Evolutionary conservation across 2,797 vertebrate species (phyloP).

Genomic region (Apogon hyalosoma): DNA sequence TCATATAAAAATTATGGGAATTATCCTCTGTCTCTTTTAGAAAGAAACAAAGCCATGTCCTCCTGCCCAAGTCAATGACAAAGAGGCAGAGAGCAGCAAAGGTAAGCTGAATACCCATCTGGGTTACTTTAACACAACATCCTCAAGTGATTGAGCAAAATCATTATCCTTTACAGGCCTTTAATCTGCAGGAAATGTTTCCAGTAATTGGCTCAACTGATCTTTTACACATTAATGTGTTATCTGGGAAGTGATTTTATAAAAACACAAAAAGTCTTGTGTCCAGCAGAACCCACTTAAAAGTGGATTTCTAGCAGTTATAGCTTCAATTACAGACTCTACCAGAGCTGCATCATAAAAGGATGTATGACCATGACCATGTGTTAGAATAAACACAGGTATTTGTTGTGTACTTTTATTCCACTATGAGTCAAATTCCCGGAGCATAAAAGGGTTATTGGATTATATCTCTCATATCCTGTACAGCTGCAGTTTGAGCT

Average conservation of each 20-base stretch:
- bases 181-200: conserved; percentile 31
- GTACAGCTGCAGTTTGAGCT: conserved; percentile 67
- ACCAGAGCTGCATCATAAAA: not conserved
- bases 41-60: conserved; percentile 80
- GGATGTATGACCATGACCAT: conserved; percentile 12
- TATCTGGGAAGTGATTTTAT: conserved; percentile 19
- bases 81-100: conserved; percentile 79
- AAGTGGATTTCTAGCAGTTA: conserved; percentile 11
- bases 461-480: conserved; percentile 68
- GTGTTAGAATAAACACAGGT: conserved; percentile 26
- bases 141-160: conserved; percentile 13
- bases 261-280: conserved; percentile 24
- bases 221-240: conserved; percentile 12
- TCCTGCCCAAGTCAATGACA: conserved; percentile 66
- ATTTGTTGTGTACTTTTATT: conserved; percentile 20
- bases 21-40: conserved; percentile 59
- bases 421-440: conserved; percentile 22
- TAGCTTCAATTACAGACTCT: conserved; percentile 7
- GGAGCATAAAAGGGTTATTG: conserved; percentile 38
- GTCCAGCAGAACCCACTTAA: conserved; percentile 7
- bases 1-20: conserved; percentile 25
- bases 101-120: conserved; percentile 70
- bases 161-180: conserved; percentile 22
- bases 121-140: not conserved
- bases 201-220: conserved; percentile 13